Evolutionary conservation across 2,113 vertebrate genomes (phyloP).

Genomic region (Eira barbara): DNA sequence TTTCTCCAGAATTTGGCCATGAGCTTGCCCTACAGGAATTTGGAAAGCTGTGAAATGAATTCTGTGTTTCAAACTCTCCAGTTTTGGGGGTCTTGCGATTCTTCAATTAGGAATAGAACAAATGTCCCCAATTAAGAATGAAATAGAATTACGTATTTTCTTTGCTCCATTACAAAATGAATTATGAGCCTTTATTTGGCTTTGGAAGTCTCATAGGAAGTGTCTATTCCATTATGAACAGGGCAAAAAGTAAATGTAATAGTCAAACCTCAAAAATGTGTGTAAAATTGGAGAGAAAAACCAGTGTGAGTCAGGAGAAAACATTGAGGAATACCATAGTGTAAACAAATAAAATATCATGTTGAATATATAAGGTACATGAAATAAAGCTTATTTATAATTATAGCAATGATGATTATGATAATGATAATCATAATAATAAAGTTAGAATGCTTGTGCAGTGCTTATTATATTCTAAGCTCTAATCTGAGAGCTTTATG

Average conservation of each 20-base stretch:
- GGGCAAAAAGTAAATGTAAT: neutral
- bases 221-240: neutral
- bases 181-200: constrained; percentile 22
- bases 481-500: neutral
- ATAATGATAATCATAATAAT: neutral
- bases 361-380: neutral
- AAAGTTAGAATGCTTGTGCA: neutral
- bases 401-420: neutral
- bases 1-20: neutral
- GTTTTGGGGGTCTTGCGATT: neutral
- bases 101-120: constrained; percentile 1
- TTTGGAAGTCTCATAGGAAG: neutral
- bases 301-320: neutral
- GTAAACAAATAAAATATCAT: neutral
- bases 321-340: neutral
- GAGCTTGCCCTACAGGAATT: neutral
- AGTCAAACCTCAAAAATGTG: neutral
- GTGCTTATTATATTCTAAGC: neutral
- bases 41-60: constrained; percentile 19
- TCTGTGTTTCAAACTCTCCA: constrained; percentile 21
- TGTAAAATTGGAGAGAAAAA: neutral
- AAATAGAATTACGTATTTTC: constrained; percentile 48
- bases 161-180: constrained; percentile 18
- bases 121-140: constrained; percentile 34
- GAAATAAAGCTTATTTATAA: neutral